phyloP scores from a whole-genome alignment of 2,888 invertebrate species.

The Spilosoma lubricipeda region DNA sequence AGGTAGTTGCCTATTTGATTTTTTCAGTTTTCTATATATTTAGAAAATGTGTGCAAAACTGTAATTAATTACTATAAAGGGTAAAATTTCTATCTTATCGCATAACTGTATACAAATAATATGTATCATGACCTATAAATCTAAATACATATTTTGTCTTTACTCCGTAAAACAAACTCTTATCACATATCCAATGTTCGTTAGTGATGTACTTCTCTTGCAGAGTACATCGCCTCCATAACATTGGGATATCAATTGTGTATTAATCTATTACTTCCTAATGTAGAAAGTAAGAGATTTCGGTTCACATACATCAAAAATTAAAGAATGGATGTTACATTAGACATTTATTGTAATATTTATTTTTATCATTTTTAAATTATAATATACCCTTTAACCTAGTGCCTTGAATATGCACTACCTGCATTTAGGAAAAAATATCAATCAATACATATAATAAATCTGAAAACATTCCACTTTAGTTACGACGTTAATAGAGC shows the following conservation, averaged over 20 bases:
- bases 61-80: too few relatives aligned
- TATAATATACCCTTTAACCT: not conserved
- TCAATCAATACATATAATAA: too few relatives aligned
- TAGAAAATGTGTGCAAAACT: too few relatives aligned
- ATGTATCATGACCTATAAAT: too few relatives aligned
- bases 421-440: too few relatives aligned
- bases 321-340: not conserved
- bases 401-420: not conserved
- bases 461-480: too few relatives aligned
- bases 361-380: not conserved
- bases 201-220: conserved; percentile 72
- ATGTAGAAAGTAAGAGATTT: conserved; percentile 75
- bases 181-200: conserved; percentile 76
- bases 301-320: conserved; percentile 73
- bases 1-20: too few relatives aligned
- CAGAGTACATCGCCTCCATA: conserved; percentile 81
- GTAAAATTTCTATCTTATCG: too few relatives aligned
- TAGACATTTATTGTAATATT: not conserved
- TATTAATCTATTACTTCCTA: conserved; percentile 76
- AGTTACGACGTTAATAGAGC: too few relatives aligned
- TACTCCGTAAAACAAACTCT: not conserved
- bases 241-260: conserved; percentile 81
- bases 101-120: too few relatives aligned
- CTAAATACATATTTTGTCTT: too few relatives aligned
- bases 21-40: too few relatives aligned